Evolutionary conservation across 1,140 invertebrate genomes (phyloP), one percentile per base, ranked within the genome.

Genomic region (Andrena cerasifolii): DNA sequence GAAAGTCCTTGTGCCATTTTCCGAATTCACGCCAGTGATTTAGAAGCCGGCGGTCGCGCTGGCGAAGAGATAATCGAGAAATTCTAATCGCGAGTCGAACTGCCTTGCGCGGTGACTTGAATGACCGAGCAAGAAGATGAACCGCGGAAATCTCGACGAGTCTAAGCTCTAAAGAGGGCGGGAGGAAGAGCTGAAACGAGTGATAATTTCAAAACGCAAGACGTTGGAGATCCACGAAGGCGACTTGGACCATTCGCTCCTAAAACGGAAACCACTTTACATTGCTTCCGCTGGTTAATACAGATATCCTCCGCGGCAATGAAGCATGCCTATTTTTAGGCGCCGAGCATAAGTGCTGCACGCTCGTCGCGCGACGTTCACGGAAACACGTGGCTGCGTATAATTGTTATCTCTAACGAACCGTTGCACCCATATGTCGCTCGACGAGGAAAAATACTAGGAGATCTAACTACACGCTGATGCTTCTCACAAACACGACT

Each of bases 251-350:
- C 54, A 83, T 84, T 84, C 81, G 58, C 66, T 61, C 79, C 36
- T 81, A 81, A 68, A 85, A 85, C 75, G 84, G 84, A 85, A 85
- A 82, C 54, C 70, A 79, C 61, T 85, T 85, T 76, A 76, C 58
- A 66, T 45, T 45, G 53, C 59, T 85, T 85, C 84, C 84, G 83
- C 83, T 58, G 68, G 78, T 59, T 85, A 85, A 85, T 85, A 79
- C 84, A 85, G 82, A 85, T 85, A 84, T 85, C 84, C 79, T 85
- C 70, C 66, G 56, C 58, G 51, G 82, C 79, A 79, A 84, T 84
- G 83, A 85, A 82, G 79, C 84, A 84, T 45, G 65, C 33, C 79
- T 85, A 85, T 85, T 79, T 85, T 85, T 85, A 85, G 84, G 78
- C 8, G 51, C 33, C 14, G 24, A 56, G 53, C 45, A 83, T 80